Evolutionary conservation across 1,140 invertebrate genomes (phyloP).

Genomic region (Lepidostoma basale): DNA sequence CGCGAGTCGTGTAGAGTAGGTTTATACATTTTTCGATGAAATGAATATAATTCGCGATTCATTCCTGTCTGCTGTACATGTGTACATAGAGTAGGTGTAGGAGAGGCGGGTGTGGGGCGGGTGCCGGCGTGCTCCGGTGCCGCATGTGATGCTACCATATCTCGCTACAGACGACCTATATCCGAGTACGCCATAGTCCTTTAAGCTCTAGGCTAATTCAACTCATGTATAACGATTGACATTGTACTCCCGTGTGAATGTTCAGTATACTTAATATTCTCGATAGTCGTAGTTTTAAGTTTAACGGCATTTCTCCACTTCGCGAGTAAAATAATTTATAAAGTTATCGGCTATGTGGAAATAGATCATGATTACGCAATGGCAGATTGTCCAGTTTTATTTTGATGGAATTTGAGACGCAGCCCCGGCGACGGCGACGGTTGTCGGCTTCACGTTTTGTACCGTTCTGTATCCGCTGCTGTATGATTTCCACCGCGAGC

Average conservation of each 20-base stretch:
- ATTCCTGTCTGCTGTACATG: slow-evolving; percentile 45
- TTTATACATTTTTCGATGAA: slow-evolving; percentile 35
- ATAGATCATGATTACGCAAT: slow-evolving; percentile 6
- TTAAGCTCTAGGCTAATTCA: slow-evolving; percentile 42
- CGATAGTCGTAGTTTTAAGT: slow-evolving; percentile 38
- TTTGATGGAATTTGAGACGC: background rate
- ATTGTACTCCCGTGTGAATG: slow-evolving; percentile 43
- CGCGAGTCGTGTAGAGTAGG: slow-evolving; percentile 13
- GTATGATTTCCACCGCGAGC: slow-evolving; percentile 9
- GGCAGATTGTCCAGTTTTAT: slow-evolving; percentile 12
- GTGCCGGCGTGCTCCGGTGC: slow-evolving; percentile 45
- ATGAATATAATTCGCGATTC: slow-evolving; percentile 44
- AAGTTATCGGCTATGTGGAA: slow-evolving; percentile 28
- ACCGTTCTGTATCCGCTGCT: slow-evolving; percentile 13
- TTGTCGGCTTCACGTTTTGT: background rate
- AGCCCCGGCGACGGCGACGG: background rate
- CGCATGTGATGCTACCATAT: slow-evolving; percentile 63
- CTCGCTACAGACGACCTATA: slow-evolving; percentile 52
- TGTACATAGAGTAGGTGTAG: slow-evolving; percentile 47
- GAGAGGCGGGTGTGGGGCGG: slow-evolving; percentile 44
- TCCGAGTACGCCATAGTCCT: slow-evolving; percentile 45
- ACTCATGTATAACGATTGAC: slow-evolving; percentile 43
- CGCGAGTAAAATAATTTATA: slow-evolving; percentile 30
- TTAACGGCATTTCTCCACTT: slow-evolving; percentile 43
- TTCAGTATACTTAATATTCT: slow-evolving; percentile 34